Conservation (phyloP, 2,113 vertebrate genomes). For the Aythya baeri region DNA sequence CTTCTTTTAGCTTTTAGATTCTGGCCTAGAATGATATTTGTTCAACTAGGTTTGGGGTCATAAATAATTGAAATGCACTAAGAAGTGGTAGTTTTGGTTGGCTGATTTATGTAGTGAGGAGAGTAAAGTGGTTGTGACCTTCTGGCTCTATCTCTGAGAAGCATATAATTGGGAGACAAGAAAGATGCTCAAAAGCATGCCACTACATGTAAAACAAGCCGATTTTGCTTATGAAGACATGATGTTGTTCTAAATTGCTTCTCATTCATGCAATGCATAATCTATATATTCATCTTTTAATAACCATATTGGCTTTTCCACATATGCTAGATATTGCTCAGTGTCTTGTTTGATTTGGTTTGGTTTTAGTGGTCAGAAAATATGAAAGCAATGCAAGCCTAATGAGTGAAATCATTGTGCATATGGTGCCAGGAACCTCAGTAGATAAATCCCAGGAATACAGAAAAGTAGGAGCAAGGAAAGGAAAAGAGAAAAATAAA, state of each 20-base stretch:
- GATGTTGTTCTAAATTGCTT: neutral
- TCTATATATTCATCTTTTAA: neutral
- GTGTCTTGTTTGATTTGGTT: neutral
- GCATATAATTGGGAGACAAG: neutral
- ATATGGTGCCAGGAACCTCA: neutral
- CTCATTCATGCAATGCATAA: neutral
- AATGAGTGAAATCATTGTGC: neutral
- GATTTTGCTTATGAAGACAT: neutral
- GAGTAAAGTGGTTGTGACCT: constrained; percentile 1
- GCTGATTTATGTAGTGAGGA: neutral
- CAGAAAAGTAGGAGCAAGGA: neutral
- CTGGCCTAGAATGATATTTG: neutral
- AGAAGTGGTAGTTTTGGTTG: neutral
- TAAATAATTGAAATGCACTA: constrained; percentile 38
- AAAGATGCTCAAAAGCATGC: neutral
- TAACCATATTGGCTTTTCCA: neutral
- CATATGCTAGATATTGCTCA: neutral
- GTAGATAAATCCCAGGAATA: neutral
- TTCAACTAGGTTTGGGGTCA: neutral
- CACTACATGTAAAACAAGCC: neutral
- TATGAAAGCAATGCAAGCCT: neutral
- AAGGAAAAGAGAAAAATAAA: neutral
- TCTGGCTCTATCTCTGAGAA: neutral
- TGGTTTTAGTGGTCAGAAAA: neutral
- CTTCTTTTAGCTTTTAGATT: neutral